Evolutionary conservation across 2,113 vertebrate species (phyloP), one percentile per base, ranked within the genome.

Genomic region (Onychorhynchus coronatus): DNA sequence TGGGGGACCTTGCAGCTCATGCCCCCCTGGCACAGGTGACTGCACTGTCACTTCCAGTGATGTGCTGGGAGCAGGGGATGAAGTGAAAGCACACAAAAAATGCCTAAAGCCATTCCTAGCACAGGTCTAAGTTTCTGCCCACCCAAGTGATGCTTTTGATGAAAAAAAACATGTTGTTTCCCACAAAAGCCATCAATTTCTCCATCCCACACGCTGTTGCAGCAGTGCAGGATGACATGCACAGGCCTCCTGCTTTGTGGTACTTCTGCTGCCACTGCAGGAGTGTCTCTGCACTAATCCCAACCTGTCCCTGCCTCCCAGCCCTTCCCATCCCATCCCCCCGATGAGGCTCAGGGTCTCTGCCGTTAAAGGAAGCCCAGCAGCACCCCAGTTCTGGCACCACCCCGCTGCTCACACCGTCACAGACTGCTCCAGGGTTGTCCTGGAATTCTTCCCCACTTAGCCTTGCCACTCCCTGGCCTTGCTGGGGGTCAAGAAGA

Each of bases 261-360:
- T 55, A 58, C 58, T 8, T 67, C 70, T 73, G 23, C 13, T 50
- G 58, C 33, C 0, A 0, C 30, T 39, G 21, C 28, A 56, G 31
- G 77, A 89, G 19, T 63, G 77, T 66, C 63, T 65, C 33, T 65
- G 65, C 24, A 37, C 77, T 71, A 53, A 53, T 62, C 5, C 5
- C 0, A 1, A 24, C 24, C 39, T 24, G 15, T 39, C 10, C 53
- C 75, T 76, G 30, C 62, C 72, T 44, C 65, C 53, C 13, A 83
- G 17, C 50, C 76, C 21, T 53, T 47, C 55, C 63, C 53, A 56
- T 53, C 42, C 31, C 35, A 73, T 84, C 3, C 0, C 14, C 42
- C 42, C 50, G 30, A 42, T 0, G 3, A 68, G 17, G 27, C 25
- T 88, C n/a, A 27, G 0, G 0, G 33, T 23, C 30, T 76, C 33